These are phyloP conservation scores for Heliconius charithonia DNA, from an alignment of 2,888 invertebrate species.

Conservation along the genomic window DNA sequence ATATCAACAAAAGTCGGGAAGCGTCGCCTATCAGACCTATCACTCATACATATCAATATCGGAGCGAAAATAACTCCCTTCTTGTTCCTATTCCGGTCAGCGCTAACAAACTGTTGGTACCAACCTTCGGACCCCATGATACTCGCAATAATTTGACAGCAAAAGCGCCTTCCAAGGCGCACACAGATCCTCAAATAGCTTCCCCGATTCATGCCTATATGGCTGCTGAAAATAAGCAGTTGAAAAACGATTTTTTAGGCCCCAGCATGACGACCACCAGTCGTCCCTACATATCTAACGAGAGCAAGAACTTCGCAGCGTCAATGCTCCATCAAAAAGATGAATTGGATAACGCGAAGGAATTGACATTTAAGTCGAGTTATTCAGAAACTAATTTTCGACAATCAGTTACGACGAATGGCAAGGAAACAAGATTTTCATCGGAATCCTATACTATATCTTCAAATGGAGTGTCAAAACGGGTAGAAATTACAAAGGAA, in stretches of 20 bases:
- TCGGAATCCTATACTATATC: slow-evolving; percentile 79
- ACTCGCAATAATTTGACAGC: slow-evolving; percentile 76
- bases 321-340: slow-evolving; percentile 77
- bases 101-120: slow-evolving; percentile 82
- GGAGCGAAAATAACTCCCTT: slow-evolving; percentile 73
- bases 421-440: slow-evolving; percentile 65
- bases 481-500: slow-evolving; percentile 78
- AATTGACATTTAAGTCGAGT: slow-evolving; percentile 76
- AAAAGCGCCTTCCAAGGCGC: slow-evolving; percentile 82
- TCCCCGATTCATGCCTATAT: slow-evolving; percentile 76
- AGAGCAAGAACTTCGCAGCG: slow-evolving; percentile 74
- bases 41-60: slow-evolving; percentile 77
- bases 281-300: slow-evolving; percentile 71
- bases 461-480: slow-evolving; percentile 75
- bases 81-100: slow-evolving; percentile 78
- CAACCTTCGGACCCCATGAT: slow-evolving; percentile 81
- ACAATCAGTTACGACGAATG: slow-evolving; percentile 69
- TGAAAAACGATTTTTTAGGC: slow-evolving; percentile 80
- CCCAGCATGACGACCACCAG: slow-evolving; percentile 76
- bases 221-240: slow-evolving; percentile 79
- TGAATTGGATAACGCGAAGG: slow-evolving; percentile 75
- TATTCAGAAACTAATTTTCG: slow-evolving; percentile 79
- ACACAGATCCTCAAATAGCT: slow-evolving; percentile 75
- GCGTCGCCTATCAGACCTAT: slow-evolving; percentile 88
- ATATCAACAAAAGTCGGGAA: slow-evolving; percentile 88